Evolutionary conservation across 2,113 vertebrate genomes (phyloP), one percentile per base, ranked within the genome.

Genomic region (Carettochelys insculpta): DNA sequence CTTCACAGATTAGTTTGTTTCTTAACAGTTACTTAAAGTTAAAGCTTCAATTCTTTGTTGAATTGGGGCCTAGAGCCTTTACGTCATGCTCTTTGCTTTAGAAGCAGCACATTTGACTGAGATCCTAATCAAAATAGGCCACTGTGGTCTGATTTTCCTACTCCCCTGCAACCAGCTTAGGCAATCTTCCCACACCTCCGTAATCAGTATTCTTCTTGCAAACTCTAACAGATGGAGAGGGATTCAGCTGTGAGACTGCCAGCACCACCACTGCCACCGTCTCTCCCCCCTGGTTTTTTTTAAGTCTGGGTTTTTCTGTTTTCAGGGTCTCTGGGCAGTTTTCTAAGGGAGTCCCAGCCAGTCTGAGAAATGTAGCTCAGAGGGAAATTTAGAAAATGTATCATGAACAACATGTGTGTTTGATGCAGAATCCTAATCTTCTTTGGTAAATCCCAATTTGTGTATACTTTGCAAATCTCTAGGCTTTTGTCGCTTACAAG

Each of bases 391-490:
- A 50, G 91, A 94, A 47, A n/a, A 68, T 91, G 20, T 92, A 47
- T n/a, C 51, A 19, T 83, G 61, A 96, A 95, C 65, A 92, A 34
- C 0, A 0, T 90, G 16, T 2, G 0, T 81, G 94, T 38, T 95
- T 96, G 77, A 53, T 68, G 77, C 65, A 92, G 94, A 92, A 85
- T 88, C 83, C 58, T 97, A 96, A 97, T 94, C 94, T 94, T 85
- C 95, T 97, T 97, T 96, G 76, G 43, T 86, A 97, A 97, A 95
- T 94, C 73, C 76, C 8, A 73, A 82, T 68, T 83, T 38, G 92
- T 47, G 85, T 65, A 90, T 88, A 54, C 87, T 89, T 94, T 82
- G 29, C 86, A 85, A 87, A 56, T 92, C 76, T 81, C 11, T 83
- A 81, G 77, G 7, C 83, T 90, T 88, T 19, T 82, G 41, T 79